Percentiles rank a stretch among this genome's conserved stretches.
phyloP scores from a whole-genome alignment of 2,888 invertebrate genomes.

The Philereme vetulata region DNA sequence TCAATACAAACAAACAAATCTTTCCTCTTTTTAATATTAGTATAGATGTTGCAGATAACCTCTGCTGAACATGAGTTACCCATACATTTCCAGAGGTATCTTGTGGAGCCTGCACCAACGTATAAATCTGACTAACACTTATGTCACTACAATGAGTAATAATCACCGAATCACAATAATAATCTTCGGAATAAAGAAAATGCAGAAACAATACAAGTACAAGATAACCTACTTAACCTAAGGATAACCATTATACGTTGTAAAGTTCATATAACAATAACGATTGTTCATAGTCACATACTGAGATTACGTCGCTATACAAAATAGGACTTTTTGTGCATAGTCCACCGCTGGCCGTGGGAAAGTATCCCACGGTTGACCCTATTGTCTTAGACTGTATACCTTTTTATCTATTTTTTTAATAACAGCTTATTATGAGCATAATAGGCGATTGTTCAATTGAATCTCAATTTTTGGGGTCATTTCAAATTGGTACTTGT shows the following conservation, averaged over 20 bases:
- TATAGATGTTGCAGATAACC: too few species aligned
- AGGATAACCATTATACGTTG: slow-evolving; percentile 37
- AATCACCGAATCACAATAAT: slow-evolving; percentile 12
- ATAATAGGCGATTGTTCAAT: slow-evolving; percentile 81
- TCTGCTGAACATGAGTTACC: too few species aligned
- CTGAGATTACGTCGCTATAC: slow-evolving; percentile 40
- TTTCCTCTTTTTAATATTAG: too few species aligned
- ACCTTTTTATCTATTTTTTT: slow-evolving; percentile 69
- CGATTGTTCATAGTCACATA: slow-evolving; percentile 42
- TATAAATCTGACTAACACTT: background rate
- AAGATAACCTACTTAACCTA: slow-evolving; percentile 38
- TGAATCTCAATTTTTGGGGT: slow-evolving; percentile 56
- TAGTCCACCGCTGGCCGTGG: slow-evolving; percentile 54
- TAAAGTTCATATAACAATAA: slow-evolving; percentile 41
- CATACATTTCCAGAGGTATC: too few species aligned
- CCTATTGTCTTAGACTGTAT: slow-evolving; percentile 55
- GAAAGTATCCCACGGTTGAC: slow-evolving; percentile 67
- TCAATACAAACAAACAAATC: too few species aligned
- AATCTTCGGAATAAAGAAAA: slow-evolving; percentile 19
- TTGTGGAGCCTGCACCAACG: too few species aligned
- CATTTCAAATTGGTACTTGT: slow-evolving; percentile 26
- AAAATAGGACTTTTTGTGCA: slow-evolving; percentile 49
- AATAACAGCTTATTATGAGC: slow-evolving; percentile 71
- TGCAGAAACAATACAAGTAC: slow-evolving; percentile 31
- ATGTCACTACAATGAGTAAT: slow-evolving; percentile 13